These are phyloP conservation scores for Ctenochaetus hawaiiensis DNA, from an alignment of 2,797 vertebrate species.

Conservation along the genomic window DNA sequence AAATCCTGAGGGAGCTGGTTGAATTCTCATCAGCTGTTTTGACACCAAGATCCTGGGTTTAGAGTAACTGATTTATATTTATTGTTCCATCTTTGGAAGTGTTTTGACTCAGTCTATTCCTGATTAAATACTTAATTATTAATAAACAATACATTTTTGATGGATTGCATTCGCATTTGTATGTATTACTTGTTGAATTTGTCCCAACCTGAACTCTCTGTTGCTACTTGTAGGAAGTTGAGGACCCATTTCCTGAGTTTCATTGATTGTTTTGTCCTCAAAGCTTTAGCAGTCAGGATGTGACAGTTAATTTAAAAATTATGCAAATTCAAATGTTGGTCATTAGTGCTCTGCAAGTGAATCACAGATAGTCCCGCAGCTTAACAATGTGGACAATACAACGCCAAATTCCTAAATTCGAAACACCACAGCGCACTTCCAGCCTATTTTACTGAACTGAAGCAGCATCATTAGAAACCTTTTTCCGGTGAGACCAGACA, in stretches of 20 bases:
- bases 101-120: not conserved
- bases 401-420: constrained; percentile 10
- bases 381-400: constrained; percentile 22
- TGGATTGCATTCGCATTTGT: constrained; percentile 6
- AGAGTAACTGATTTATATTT: not conserved
- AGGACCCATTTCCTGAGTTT: constrained; percentile 17
- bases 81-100: not conserved
- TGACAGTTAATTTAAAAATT: constrained; percentile 44
- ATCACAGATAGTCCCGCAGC: constrained; percentile 5
- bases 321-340: constrained; percentile 25
- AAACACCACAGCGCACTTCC: not conserved
- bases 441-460: constrained; percentile 1
- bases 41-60: not conserved
- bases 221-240: not conserved
- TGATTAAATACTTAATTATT: not conserved
- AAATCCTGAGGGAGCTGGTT: not conserved
- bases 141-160: not conserved
- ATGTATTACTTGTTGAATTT: not conserved
- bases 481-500: not conserved
- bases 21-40: constrained; percentile 1
- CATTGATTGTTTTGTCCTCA: constrained; percentile 40
- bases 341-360: constrained; percentile 21
- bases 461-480: constrained; percentile 12
- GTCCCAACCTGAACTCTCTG: constrained; percentile 13
- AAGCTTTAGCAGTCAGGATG: not conserved